These are phyloP conservation scores for Tenualosa ilisha DNA, from an alignment of 2,797 vertebrate species.

Conservation along the genomic window DNA sequence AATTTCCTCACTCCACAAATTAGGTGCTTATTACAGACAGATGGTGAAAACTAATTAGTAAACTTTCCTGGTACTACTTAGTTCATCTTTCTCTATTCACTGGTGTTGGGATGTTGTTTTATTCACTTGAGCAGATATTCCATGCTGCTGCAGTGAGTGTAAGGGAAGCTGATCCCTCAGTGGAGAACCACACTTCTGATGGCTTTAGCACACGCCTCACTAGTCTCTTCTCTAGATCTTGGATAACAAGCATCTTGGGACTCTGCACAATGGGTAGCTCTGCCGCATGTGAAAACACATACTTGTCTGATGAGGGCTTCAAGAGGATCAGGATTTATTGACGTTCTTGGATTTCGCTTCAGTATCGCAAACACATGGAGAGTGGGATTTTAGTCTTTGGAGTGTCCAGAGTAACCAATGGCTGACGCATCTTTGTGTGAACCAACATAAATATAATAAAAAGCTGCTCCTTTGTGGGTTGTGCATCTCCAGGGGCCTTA, in stretches of 20 bases:
- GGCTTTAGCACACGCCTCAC: slow-evolving; percentile 58
- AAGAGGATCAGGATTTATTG: slow-evolving; percentile 60
- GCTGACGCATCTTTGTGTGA: slow-evolving; percentile 30
- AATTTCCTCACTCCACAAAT: slow-evolving; percentile 44
- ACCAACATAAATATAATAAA: slow-evolving; percentile 68
- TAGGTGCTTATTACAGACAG: slow-evolving; percentile 53
- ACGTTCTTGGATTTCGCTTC: slow-evolving; percentile 59
- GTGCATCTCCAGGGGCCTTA: slow-evolving; percentile 33
- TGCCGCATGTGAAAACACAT: slow-evolving; percentile 58
- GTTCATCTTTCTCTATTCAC: slow-evolving; percentile 29
- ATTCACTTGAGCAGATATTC: slow-evolving; percentile 43
- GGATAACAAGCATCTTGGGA: slow-evolving; percentile 64
- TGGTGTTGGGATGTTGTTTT: slow-evolving; percentile 40
- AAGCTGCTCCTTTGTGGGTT: slow-evolving; percentile 30
- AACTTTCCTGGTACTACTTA: slow-evolving; percentile 44
- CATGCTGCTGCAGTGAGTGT: slow-evolving; percentile 50
- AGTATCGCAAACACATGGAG: slow-evolving; percentile 49
- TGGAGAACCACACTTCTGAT: slow-evolving; percentile 51
- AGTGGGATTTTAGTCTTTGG: slow-evolving; percentile 52
- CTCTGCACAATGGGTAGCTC: slow-evolving; percentile 50
- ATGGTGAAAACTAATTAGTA: slow-evolving; percentile 37
- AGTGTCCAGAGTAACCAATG: slow-evolving; percentile 47
- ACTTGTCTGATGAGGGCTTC: slow-evolving; percentile 52
- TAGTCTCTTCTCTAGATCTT: slow-evolving; percentile 53
- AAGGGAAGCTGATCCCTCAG: slow-evolving; percentile 48